Conservation (phyloP, 2,797 vertebrate genomes). For the Morelia viridis region DNA sequence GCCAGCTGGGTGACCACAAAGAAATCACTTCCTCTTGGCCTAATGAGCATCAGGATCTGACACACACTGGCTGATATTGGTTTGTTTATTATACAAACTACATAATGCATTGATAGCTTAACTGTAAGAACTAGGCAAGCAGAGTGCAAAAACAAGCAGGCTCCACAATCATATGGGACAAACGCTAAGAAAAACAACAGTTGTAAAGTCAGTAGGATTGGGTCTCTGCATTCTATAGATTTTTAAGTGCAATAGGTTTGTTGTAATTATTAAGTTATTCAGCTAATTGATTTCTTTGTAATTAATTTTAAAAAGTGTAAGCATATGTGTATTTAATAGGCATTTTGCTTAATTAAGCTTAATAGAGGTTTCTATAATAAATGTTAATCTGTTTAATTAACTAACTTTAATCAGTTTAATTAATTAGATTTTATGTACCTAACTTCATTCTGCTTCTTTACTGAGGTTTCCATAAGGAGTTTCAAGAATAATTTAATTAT, state of each 20-base stretch:
- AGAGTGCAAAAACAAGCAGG: background rate
- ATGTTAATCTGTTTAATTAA: background rate
- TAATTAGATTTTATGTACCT: conserved; percentile 5
- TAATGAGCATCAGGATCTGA: background rate
- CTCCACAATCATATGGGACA: background rate
- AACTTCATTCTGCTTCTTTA: background rate
- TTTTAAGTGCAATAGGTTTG: background rate
- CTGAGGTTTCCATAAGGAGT: background rate
- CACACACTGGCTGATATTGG: background rate
- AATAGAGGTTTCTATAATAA: conserved; percentile 3
- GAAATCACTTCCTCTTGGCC: background rate
- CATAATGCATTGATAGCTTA: background rate
- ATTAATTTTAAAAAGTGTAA: background rate
- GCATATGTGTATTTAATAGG: background rate
- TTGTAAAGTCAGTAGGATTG: background rate
- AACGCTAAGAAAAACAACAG: background rate
- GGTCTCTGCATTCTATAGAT: background rate
- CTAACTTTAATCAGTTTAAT: conserved; percentile 1
- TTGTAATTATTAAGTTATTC: background rate
- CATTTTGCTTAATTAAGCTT: background rate
- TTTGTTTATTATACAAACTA: background rate
- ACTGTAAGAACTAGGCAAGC: background rate
- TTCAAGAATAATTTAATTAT: background rate
- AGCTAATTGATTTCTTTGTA: background rate
- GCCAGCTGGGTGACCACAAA: background rate